Base-by-base conservation (phyloP, 2,113 vertebrate genomes). In the Psephotus haematonotus region DNA sequence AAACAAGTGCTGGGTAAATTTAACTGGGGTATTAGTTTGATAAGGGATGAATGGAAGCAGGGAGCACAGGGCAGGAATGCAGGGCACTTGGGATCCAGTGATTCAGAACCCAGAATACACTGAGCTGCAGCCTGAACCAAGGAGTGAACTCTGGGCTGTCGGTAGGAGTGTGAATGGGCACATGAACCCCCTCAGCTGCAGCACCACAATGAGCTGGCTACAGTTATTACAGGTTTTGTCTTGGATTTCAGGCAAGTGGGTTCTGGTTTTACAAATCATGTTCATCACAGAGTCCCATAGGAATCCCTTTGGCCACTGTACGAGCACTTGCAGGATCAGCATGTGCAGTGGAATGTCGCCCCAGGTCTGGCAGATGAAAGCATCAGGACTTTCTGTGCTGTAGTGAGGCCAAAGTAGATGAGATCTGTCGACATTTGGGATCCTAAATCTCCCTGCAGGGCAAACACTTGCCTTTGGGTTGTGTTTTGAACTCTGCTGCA, bases 401-500 rank as follows among this genome's bases (percentile, higher is more conserved):
- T 52, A 57, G 43, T 62, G 78, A 88, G 84, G 33, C 91, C 81
- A 69, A 29, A 88, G 68, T 43, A 37, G n/a, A n/a, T 49, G 27
- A 57, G 50, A 31, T 70, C 29, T 64, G 41, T 75, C 0, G 1
- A 44, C 59, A 13, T 81, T 82, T 62, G 62, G 69, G 53, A 52
- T 95, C 74, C 77, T 55, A 65, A 46, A 57, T 90, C 69, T 85
- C 92, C 83, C 81, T 93, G 28, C 44, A 52, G 74, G 86, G 88
- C 64, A 89, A 88, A 80, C 47, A 35, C 89, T 96, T 93, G 88
- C 77, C 70, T 64, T 69, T 82, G 80, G n/a, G 64, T 81, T 71
- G 67, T 92, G 71, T 94, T 96, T 96, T 93, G 85, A 95, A 83
- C 85, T 92, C 63, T 25, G 31, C 71, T 86, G 74, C 70, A 89